Conservation (phyloP, 1,140 invertebrate species). For the Parasteatoda tepidariorum region DNA sequence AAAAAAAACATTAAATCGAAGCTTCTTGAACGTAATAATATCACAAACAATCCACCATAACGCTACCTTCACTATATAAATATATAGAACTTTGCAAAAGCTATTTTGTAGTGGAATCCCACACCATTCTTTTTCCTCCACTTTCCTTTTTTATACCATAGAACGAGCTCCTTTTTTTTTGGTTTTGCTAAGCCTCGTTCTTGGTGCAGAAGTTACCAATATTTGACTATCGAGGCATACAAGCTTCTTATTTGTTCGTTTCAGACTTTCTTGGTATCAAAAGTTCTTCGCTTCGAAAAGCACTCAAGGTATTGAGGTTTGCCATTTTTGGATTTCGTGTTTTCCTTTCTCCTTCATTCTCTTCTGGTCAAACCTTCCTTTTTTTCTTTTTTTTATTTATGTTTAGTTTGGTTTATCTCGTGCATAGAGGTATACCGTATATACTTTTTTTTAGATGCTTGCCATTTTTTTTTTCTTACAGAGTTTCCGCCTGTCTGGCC, state of each 20-base stretch:
- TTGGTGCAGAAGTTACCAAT: slow-evolving; percentile 7
- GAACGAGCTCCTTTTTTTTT: slow-evolving; percentile 36
- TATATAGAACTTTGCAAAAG: slow-evolving; percentile 36
- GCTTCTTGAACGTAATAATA: slow-evolving; percentile 41
- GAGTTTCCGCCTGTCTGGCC: too few relatives aligned
- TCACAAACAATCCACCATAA: slow-evolving; percentile 8
- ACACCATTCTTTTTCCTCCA: neutral
- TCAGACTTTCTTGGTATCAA: slow-evolving; percentile 32
- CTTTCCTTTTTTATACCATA: neutral
- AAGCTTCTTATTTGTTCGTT: slow-evolving; percentile 31
- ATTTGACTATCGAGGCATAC: slow-evolving; percentile 52
- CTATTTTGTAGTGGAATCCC: slow-evolving; percentile 10
- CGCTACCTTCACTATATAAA: too few relatives aligned
- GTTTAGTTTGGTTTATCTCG: too few relatives aligned
- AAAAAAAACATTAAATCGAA: slow-evolving; percentile 45
- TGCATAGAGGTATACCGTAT: too few relatives aligned
- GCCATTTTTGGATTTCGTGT: neutral
- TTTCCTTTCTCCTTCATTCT: slow-evolving; percentile 25
- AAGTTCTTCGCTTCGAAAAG: slow-evolving; percentile 20
- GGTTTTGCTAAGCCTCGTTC: neutral
- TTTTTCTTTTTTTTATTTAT: slow-evolving; percentile 30
- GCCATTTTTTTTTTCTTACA: neutral
- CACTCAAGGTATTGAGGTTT: slow-evolving; percentile 46
- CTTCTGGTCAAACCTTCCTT: neutral
- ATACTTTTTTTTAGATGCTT: neutral